Base-by-base conservation (phyloP, 2,888 invertebrate species). In the Lepidocyrtinus sp. region DNA sequence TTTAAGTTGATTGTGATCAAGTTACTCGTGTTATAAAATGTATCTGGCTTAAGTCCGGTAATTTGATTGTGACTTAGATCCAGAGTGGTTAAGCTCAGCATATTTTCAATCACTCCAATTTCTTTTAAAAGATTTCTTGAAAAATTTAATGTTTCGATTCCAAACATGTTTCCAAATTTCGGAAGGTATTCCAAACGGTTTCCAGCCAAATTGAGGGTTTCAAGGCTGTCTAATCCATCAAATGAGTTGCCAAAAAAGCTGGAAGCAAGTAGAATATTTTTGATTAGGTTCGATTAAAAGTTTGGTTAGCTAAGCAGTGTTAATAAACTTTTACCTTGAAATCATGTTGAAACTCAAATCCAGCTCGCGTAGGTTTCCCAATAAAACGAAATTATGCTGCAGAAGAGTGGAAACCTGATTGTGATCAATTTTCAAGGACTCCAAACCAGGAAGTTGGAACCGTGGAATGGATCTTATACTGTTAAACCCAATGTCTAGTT, bases 11-110 rank as follows among this genome's bases (percentile, higher is more conserved):
- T 81, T 15, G 81, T 83, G 24, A 87, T 84, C 25, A 87, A 50
- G 68, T 84, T 86, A 2, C 85, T 81, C 1, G 87, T 84, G 69
- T 87, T 85, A 64, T 71, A 77, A 26, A 88, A 86, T 12, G 85
- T 84, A 50, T 86, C 85, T 1, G 85, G 81, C 22, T 75, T 83
- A 45, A 88, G 55, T 17, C 85, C 75, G 21, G 86, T 85, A 19
- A 88, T 87, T 87, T 93, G 93, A 88, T 96, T 97, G 81, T 93
- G 92, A 71, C 95, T 95, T 73, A 96, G 89, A 88, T 95, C 95
- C 25, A 96, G 89, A 26, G 91, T 91, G 88, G 93, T 90, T 27
- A 96, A 89, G 85, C 92, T 86, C 2, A 83, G 62, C 84, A 83
- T 82, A 50, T 82, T 83, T 46, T 83, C 83, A 17, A 83, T 76